Conservation (phyloP, 2,113 vertebrate genomes). For the Nematolebias whitei region DNA sequence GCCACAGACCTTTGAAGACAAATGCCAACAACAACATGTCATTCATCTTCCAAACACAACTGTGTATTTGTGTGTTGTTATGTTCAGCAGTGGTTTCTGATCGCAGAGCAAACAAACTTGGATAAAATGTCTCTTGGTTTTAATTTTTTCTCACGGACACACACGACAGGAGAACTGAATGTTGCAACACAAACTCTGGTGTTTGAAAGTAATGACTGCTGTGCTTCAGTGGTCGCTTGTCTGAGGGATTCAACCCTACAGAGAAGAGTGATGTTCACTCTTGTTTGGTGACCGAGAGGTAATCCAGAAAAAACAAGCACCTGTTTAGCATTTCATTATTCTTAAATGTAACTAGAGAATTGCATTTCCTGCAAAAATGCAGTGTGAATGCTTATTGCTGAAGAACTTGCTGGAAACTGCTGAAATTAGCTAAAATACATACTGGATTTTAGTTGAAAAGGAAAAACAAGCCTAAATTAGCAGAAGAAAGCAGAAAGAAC, state of each 20-base stretch:
- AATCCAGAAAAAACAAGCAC: no score
- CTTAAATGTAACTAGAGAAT: no score
- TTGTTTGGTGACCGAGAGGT: neutral
- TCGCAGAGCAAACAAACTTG: conserved; percentile 29
- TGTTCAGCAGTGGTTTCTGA: conserved; percentile 22
- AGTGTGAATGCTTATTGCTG: no score
- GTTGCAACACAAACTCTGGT: conserved; percentile 10
- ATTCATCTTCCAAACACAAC: conserved; percentile 23
- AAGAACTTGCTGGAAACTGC: no score
- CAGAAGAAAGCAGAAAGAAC: no score
- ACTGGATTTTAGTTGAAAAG: no score
- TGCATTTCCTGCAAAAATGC: no score
- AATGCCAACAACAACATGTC: conserved; percentile 39
- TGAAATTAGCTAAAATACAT: no score
- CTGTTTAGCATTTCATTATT: no score
- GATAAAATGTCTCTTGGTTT: conserved; percentile 28
- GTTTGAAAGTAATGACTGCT: neutral
- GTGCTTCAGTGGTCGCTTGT: neutral
- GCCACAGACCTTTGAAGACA: conserved; percentile 7
- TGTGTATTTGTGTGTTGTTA: conserved; percentile 41
- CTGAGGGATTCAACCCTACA: neutral
- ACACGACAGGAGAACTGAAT: conserved; percentile 14
- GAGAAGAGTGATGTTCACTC: neutral
- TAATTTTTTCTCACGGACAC: conserved; percentile 7
- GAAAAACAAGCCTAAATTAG: no score